These are phyloP conservation scores for Chromis chromis DNA, from an alignment of 2,797 vertebrate species.

Conservation along the genomic window DNA sequence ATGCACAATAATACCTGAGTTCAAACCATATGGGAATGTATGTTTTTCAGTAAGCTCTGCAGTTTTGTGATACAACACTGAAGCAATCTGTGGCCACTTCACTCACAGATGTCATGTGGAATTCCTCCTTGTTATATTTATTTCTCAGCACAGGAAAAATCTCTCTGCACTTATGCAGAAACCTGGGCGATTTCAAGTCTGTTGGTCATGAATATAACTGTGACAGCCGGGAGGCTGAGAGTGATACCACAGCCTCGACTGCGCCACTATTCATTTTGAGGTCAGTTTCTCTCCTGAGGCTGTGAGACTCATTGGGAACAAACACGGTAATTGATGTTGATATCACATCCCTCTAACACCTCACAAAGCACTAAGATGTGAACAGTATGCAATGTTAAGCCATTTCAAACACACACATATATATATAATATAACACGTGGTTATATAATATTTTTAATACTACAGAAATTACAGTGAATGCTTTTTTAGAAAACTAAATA, in stretches of 20 bases:
- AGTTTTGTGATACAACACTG: constrained; percentile 1
- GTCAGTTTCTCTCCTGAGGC: constrained; percentile 34
- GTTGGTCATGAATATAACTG: neutral
- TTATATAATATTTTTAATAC: too few species aligned
- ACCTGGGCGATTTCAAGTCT: neutral
- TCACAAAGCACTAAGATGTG: neutral
- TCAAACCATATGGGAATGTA: neutral
- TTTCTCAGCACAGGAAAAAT: neutral
- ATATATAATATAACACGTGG: too few species aligned
- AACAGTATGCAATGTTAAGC: neutral
- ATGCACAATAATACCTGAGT: neutral
- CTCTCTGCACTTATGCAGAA: neutral
- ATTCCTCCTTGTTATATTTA: neutral
- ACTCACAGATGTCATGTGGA: neutral
- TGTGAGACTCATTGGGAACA: constrained; percentile 12
- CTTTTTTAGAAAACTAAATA: neutral
- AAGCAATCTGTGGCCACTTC: neutral
- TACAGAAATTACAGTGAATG: neutral
- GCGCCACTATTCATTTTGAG: constrained; percentile 9
- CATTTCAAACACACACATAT: neutral
- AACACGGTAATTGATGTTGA: neutral
- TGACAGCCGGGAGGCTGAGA: neutral
- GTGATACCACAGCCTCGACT: neutral
- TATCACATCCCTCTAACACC: neutral
- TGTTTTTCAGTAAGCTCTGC: neutral